Evolutionary conservation across 2,888 invertebrate genomes (phyloP), one percentile per base, ranked within the genome.

Genomic region (Eucera pruinosa): DNA sequence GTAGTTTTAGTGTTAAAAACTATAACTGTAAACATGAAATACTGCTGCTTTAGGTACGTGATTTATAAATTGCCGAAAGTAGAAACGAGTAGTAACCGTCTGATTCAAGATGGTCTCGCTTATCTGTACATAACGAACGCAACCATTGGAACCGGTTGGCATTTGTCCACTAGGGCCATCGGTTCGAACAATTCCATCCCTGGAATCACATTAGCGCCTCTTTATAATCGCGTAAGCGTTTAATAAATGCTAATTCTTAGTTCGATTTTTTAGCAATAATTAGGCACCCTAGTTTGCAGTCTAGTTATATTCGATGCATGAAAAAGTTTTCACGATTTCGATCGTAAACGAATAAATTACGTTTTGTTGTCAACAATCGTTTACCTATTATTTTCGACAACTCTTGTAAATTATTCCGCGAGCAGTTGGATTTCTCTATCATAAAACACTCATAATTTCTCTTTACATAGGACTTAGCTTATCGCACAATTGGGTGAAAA

Each of bases 1-100:
- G 33, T 7, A 33, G 33, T 7, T 7, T 33, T 33, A 33, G 7
- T n/a, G n/a, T n/a, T n/a, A n/a, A n/a, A n/a, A n/a, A n/a, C n/a
- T n/a, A n/a, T n/a, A n/a, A 25, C 27, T 18, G 13, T 6, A 18
- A 33, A 9, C 4, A 25, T 1, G 23, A 27, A 20, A 39, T 55
- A 23, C 45, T 45, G 85, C 86, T 67, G 75, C 92, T 92, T 6
- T 86, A 98, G 97, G 98, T 98, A 95, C 92, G 95, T 97, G 84
- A 93, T 96, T 30, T 97, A 97, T 92, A 98, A 98, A 93, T 89
- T 97, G 77, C 97, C 97, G 1, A 94, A 94, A 84, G 93, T 95
- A 86, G 93, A 94, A 62, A 91, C 94, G 74, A 94, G 94, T 78
- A 88, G 93, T 1, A 94, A 94, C 86, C 92, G 93, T 0, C 87